Evolutionary conservation across 2,113 vertebrate genomes (phyloP), one percentile per base, ranked within the genome.

Genomic region (Columba livia): DNA sequence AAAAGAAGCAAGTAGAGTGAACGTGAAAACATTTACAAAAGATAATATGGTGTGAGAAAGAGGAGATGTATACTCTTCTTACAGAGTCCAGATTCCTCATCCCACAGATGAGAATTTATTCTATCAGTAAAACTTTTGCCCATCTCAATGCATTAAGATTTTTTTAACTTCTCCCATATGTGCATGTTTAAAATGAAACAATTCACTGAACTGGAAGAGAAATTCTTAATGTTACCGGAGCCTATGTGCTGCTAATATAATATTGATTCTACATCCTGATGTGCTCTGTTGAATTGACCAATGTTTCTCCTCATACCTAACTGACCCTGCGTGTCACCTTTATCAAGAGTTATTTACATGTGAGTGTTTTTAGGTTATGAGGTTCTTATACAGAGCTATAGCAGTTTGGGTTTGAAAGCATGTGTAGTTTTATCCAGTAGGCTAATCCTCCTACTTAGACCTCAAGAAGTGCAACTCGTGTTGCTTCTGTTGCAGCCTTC

Each of bases 161-260:
- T 66, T 66, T 72, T 53, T 62, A 92, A 85, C 26, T 94, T 89
- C 44, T 94, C 18, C 70, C 84, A 61, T 65, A 75, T 75, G 61
- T 61, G 78, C 12, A 48, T 69, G 64, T 84, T 94, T 94, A 65
- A 89, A 87, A 91, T 94, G 26, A 70, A 96, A 10, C 21, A 24
- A 16, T 57, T 89, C 36, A 28, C 19, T 66, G 78, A 79, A 61
- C 28, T 36, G 25, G 24, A 85, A 91, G 17, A 89, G 6, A 75
- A 61, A 85, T 72, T 67, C 26, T n/a, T 72, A 57, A 16, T 71
- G 61, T 58, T 89, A 89, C 66, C 94, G 74, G 36, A 72, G n/a
- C 28, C 9, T 61, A 26, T 32, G 25, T 58, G 25, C 79, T 60
- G 14, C 26, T 69, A 74, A 28, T 62, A 20, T 20, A 83, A 93